Conservation (phyloP, 2,113 vertebrate species). For the Xenotilapia caudafasciata region DNA sequence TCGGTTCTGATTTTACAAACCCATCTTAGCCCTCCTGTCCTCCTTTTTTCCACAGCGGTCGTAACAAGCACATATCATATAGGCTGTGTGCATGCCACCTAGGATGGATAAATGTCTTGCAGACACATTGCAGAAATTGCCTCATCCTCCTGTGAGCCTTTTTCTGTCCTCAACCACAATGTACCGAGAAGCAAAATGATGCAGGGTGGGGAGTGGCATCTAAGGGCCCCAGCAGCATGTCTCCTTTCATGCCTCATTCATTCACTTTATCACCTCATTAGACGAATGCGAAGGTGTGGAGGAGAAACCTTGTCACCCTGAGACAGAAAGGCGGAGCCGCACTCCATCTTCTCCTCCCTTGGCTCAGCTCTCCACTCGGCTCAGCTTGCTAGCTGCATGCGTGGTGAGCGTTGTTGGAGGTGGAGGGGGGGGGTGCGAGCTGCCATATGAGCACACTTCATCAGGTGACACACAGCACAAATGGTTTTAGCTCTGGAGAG, state of each 20-base stretch:
- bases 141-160: slow-evolving; percentile 49
- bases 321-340: slow-evolving; percentile 52
- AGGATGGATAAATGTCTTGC: slow-evolving; percentile 56
- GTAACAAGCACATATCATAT: slow-evolving; percentile 15
- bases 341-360: slow-evolving; percentile 53
- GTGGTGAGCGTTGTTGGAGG: not conserved
- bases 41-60: not conserved
- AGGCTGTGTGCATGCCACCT: slow-evolving; percentile 10
- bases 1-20: slow-evolving; percentile 6
- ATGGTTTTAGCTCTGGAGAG: not conserved
- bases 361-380: not conserved
- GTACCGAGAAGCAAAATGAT: slow-evolving; percentile 41
- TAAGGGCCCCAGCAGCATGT: slow-evolving; percentile 60
- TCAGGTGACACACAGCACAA: slow-evolving; percentile 8
- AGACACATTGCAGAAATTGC: slow-evolving; percentile 62
- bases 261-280: slow-evolving; percentile 74
- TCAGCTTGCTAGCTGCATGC: not conserved
- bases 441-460: slow-evolving; percentile 22
- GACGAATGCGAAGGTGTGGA: slow-evolving; percentile 59
- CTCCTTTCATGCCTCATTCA: slow-evolving; percentile 70
- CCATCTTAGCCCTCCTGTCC: not conserved
- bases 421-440: not conserved
- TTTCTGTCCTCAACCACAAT: slow-evolving; percentile 40
- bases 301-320: slow-evolving; percentile 56
- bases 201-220: slow-evolving; percentile 29